Evolutionary conservation across 2,113 vertebrate genomes (phyloP), one percentile per base, ranked within the genome.

Genomic region (Pionites leucogaster): DNA sequence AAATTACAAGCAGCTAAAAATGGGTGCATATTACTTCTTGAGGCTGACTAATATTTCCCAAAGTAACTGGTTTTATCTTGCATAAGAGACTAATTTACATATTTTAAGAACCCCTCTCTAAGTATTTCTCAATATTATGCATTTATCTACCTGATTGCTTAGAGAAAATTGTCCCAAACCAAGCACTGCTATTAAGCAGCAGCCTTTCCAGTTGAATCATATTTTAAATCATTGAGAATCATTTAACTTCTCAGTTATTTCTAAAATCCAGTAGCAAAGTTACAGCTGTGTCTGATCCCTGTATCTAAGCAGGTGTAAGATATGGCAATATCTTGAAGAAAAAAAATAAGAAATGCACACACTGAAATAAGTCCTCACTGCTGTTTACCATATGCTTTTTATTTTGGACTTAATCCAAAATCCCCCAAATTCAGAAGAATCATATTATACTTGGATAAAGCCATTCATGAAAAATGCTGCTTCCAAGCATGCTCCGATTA

Each of bases 361-460:
- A n/a, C 10, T 63, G 46, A 53, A 95, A 86, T 82, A 72, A 77
- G 55, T 72, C 46, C 25, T 85, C 9, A 4, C 42, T 11, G 41
- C 33, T 35, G 29, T 47, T 91, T 93, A 79, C 81, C 62, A 3
- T 16, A 31, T 62, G n/a, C n/a, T 78, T 57, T 79, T 95, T 74
- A 55, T 71, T 95, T 89, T 9, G 6, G 79, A 81, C 10, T n/a
- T 57, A 65, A 89, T 71, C 62, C 70, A 79, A 90, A 91, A 75
- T 17, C n/a, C 57, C 67, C 44, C 37, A 59, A 75, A 94, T 78
- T 92, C 62, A 64, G 42, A 75, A 80, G 80, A 57, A 91, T 53
- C 52, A n/a, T 29, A 53, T 89, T 90, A 53, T 67, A 87, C 85
- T 86, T 76, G 31, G 67, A 85, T 85, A 91, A 95, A 91, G n/a